Percentiles rank a stretch among this genome's conserved stretches.
Conservation (phyloP, 2,797 vertebrate genomes). For the Taeniopygia guttata region DNA sequence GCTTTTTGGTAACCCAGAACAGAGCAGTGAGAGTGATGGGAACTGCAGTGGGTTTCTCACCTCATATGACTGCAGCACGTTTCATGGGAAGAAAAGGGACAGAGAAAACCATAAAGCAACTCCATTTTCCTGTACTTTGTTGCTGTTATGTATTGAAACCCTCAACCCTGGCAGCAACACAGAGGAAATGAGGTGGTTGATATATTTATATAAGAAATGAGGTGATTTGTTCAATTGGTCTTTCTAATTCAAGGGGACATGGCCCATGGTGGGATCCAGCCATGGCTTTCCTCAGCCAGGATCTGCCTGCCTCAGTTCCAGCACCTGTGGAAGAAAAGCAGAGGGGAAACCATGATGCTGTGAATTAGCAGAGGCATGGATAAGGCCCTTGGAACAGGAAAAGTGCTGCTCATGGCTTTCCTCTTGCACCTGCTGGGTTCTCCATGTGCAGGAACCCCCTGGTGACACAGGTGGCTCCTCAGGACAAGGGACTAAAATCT, state of each 20-base stretch:
- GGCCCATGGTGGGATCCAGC: background rate
- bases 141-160: background rate
- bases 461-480: fast-evolving
- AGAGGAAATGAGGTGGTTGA: background rate
- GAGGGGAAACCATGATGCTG: background rate
- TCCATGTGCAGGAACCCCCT: background rate
- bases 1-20: background rate
- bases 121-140: background rate
- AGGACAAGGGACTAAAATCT: background rate
- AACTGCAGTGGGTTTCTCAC: background rate
- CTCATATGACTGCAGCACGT: fast-evolving
- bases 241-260: background rate
- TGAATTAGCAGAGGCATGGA: background rate
- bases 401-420: background rate
- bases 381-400: background rate
- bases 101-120: background rate
- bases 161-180: background rate
- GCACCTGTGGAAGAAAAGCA: background rate
- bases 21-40: background rate
- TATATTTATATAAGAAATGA: background rate
- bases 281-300: background rate
- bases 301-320: background rate
- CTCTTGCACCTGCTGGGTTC: background rate
- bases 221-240: background rate
- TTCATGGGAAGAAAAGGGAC: background rate